Conservation (phyloP, 1,140 invertebrate species). For the Chrysomallon squamiferum region DNA sequence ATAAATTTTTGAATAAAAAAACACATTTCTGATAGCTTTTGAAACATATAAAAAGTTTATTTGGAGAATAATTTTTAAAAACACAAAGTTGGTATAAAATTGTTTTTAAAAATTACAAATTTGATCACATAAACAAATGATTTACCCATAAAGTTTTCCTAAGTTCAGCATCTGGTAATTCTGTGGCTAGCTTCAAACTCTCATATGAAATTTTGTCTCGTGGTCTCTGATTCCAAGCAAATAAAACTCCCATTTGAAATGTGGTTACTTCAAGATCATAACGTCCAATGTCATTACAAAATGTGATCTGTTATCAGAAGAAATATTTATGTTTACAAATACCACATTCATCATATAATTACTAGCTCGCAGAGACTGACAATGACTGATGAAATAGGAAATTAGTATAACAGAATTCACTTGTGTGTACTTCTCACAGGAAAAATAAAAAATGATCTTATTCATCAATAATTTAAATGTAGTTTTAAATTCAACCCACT, state of each 20-base stretch:
- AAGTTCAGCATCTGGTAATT: constrained; percentile 94
- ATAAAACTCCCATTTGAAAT: constrained; percentile 99
- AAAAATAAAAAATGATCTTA: too few relatives aligned
- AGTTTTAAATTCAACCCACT: too few relatives aligned
- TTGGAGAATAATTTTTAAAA: too few relatives aligned
- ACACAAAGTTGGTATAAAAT: too few relatives aligned
- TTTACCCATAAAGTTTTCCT: constrained; percentile 90
- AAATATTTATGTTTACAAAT: background rate
- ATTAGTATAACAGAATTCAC: too few relatives aligned
- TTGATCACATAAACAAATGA: background rate
- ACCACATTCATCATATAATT: background rate
- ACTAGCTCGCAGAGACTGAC: background rate
- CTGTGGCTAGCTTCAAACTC: constrained; percentile 93
- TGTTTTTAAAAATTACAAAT: too few relatives aligned
- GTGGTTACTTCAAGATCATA: constrained; percentile 99
- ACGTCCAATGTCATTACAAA: constrained; percentile 86
- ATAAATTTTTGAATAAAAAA: too few relatives aligned
- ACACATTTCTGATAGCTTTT: too few relatives aligned
- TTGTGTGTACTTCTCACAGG: too few relatives aligned
- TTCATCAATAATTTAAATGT: too few relatives aligned
- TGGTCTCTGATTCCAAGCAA: constrained; percentile 97
- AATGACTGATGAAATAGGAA: too few relatives aligned
- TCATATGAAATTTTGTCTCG: constrained; percentile 91
- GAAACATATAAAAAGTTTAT: too few relatives aligned
- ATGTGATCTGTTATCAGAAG: constrained; percentile 76